Evolutionary conservation across 1,140 invertebrate species (phyloP).

Genomic region (Bemisia tabaci): DNA sequence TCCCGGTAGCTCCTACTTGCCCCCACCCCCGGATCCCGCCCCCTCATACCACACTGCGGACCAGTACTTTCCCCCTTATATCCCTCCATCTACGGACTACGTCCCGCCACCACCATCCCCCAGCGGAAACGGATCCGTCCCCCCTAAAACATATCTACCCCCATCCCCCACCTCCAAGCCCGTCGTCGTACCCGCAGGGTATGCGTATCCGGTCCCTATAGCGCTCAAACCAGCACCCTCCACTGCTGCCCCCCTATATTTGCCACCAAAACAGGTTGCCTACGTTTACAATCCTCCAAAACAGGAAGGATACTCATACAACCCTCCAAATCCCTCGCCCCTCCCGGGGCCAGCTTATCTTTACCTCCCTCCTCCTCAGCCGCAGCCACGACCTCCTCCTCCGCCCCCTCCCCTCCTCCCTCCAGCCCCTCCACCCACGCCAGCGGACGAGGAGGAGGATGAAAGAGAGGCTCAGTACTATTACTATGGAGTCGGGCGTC

Average conservation of each 20-base stretch:
- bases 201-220: neutral
- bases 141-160: neutral
- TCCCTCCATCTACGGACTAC: neutral
- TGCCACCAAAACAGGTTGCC: neutral
- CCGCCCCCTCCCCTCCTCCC: neutral
- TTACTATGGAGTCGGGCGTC: constrained; percentile 66
- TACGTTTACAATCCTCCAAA: constrained; percentile 1
- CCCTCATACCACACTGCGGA: neutral
- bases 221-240: neutral
- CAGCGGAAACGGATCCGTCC: neutral
- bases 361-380: constrained; percentile 1
- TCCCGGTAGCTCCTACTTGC: neutral
- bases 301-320: neutral
- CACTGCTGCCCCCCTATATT: neutral
- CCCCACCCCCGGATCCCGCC: neutral
- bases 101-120: neutral
- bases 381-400: neutral
- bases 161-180: neutral
- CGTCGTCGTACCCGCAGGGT: neutral
- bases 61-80: neutral
- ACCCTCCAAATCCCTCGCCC: no score
- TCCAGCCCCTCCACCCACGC: neutral
- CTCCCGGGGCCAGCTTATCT: constrained; percentile 4
- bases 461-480: constrained; percentile 37
- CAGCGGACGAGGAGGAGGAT: constrained; percentile 5